Base-by-base conservation (phyloP, 2,888 invertebrate species). In the Encarsia formosa region DNA sequence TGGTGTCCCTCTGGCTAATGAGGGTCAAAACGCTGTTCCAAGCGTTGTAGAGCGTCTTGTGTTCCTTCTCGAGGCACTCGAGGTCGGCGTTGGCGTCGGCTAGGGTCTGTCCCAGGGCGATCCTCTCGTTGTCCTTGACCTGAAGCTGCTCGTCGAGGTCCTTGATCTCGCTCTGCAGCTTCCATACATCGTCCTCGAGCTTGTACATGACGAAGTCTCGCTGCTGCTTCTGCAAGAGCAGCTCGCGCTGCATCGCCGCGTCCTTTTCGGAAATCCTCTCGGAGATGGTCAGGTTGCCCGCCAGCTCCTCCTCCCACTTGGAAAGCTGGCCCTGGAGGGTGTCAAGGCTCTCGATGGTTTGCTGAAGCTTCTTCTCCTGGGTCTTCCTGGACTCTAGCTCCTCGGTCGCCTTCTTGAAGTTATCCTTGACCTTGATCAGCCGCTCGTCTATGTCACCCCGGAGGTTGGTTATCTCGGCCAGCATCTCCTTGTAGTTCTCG, bases 1-100 rank as follows among this genome's bases (percentile, higher is more conserved):
- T 79, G 61, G 80, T 82, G 67, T 89, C 88, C 19, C 87, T 73
- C 52, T 85, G 82, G 19, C 80, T 78, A 55, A 89, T 86, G 51
- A 84, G 84, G 11, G 83, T 76, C 3, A 90, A 78, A 34, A 88
- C 85, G 13, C 85, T 82, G 66, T 86, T 84, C 89, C 89, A 90
- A 5, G 86, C 79, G 62, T 82, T 82, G 57, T 85, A 78, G 16
- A 89, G 75, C 4, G 83, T 81, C 32, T 82, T 81, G 56, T 87
- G 83, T 61, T 89, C 88, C 41, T 80, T 75, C 61, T 86, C 83
- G 42, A 88, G 67, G 19, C 82, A 84, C 66, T 87, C 86, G 19
- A 89, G 74, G 65, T 89, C 88, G 0, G 84, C 81, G 54, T 84
- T 84, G n/a, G 85, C 85, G 56, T 85, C 79, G 0, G 84, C 81